A percentile compares a stretch with the other conserved stretches of the same genome.
Conservation (phyloP, 2,797 vertebrate species). For the Nyctibius grandis region DNA sequence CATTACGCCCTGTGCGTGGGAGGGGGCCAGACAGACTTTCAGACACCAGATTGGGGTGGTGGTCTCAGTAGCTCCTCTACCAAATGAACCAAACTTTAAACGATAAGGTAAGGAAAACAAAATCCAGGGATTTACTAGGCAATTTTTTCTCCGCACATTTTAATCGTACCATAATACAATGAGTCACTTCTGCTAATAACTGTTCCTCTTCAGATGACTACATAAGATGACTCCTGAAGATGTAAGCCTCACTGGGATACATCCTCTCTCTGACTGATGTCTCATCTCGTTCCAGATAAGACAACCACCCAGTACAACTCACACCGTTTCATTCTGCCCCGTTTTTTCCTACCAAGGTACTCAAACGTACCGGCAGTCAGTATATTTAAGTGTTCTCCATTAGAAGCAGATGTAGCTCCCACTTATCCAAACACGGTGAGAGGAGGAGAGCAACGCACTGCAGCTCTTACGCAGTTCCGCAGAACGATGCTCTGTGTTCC, state of each 20-base stretch:
- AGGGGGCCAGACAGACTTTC: neutral
- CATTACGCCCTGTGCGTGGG: accelerated
- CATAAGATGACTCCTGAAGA: neutral
- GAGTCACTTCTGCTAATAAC: neutral
- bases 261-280: neutral
- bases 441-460: neutral
- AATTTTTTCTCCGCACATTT: neutral
- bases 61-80: neutral
- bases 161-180: neutral
- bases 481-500: neutral
- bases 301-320: neutral
- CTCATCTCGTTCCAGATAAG: neutral
- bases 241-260: neutral
- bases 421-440: neutral
- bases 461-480: accelerated
- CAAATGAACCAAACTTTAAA: neutral
- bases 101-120: accelerated
- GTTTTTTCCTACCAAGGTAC: neutral
- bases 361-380: neutral
- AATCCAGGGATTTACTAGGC: neutral
- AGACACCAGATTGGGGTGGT: neutral
- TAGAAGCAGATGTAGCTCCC: neutral
- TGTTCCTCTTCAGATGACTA: neutral
- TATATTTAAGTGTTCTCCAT: neutral
- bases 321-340: neutral